Percentiles rank a stretch among this genome's conserved stretches.
These are phyloP conservation scores for Laticauda laticaudata DNA, from an alignment of 2,113 vertebrate genomes.

Conservation along the genomic window DNA sequence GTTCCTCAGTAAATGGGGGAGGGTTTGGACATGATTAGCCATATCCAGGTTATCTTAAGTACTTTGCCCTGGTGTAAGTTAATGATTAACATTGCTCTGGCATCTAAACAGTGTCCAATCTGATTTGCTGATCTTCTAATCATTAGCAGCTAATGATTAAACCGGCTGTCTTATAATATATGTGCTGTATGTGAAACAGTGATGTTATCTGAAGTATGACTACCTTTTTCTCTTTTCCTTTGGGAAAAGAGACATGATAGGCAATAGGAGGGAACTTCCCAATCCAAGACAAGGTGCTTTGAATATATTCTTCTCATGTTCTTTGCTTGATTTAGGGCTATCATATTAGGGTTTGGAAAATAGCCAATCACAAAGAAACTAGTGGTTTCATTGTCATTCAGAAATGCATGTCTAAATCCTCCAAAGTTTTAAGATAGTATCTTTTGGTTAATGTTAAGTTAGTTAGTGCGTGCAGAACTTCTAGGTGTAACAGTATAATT, in stretches of 20 bases:
- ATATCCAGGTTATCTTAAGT: background rate
- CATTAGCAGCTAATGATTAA: background rate
- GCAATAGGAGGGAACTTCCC: background rate
- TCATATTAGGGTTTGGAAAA: background rate
- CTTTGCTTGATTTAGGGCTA: background rate
- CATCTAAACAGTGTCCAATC: background rate
- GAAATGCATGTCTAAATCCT: background rate
- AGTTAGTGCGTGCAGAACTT: background rate
- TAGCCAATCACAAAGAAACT: background rate
- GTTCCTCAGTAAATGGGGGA: background rate
- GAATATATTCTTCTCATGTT: background rate
- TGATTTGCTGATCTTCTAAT: background rate
- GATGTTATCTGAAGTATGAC: background rate
- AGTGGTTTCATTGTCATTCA: background rate
- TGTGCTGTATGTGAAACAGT: background rate
- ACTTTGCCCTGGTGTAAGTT: background rate
- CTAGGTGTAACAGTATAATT: background rate
- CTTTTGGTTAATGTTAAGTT: background rate
- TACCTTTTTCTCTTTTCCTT: background rate
- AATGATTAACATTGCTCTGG: background rate
- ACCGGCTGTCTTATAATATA: background rate
- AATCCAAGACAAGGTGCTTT: background rate
- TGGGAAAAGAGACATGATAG: background rate
- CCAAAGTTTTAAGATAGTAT: background rate
- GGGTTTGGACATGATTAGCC: background rate